These are phyloP conservation scores for Abrostola triplasia DNA, from an alignment of 2,888 invertebrate species.

Conservation along the genomic window DNA sequence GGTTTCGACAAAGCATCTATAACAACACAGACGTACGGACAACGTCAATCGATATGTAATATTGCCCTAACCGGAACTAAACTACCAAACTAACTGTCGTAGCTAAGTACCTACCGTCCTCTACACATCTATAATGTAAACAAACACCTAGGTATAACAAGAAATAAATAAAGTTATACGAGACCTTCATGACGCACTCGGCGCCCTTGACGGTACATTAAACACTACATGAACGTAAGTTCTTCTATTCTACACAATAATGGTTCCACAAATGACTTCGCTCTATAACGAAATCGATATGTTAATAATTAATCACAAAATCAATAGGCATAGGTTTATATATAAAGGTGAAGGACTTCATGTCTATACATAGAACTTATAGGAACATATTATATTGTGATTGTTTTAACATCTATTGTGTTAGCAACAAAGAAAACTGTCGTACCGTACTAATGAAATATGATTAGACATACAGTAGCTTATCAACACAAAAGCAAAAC, in stretches of 20 bases:
- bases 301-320: slow-evolving; percentile 58
- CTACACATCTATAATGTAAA: slow-evolving; percentile 51
- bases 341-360: slow-evolving; percentile 44
- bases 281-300: slow-evolving; percentile 42
- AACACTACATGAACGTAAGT: slow-evolving; percentile 60
- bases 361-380: slow-evolving; percentile 38
- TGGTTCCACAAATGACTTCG: slow-evolving; percentile 54
- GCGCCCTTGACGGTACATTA: slow-evolving; percentile 67
- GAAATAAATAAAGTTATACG: slow-evolving; percentile 48
- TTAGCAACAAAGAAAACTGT: slow-evolving; percentile 53
- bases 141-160: slow-evolving; percentile 49
- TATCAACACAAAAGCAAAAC: slow-evolving; percentile 51
- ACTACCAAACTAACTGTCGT: slow-evolving; percentile 34
- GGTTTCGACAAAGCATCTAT: slow-evolving; percentile 88
- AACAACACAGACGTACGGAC: slow-evolving; percentile 86
- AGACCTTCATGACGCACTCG: slow-evolving; percentile 65
- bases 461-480: slow-evolving; percentile 51
- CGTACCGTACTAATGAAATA: slow-evolving; percentile 39
- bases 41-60: slow-evolving; percentile 73
- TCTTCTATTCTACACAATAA: slow-evolving; percentile 61
- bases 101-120: slow-evolving; percentile 39
- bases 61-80: slow-evolving; percentile 55
- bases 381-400: slow-evolving; percentile 22
- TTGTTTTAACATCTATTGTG: slow-evolving; percentile 43
- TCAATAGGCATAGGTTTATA: slow-evolving; percentile 47